phyloP scores from a whole-genome alignment of 2,113 vertebrate genomes.

The Gila orcuttii region DNA sequence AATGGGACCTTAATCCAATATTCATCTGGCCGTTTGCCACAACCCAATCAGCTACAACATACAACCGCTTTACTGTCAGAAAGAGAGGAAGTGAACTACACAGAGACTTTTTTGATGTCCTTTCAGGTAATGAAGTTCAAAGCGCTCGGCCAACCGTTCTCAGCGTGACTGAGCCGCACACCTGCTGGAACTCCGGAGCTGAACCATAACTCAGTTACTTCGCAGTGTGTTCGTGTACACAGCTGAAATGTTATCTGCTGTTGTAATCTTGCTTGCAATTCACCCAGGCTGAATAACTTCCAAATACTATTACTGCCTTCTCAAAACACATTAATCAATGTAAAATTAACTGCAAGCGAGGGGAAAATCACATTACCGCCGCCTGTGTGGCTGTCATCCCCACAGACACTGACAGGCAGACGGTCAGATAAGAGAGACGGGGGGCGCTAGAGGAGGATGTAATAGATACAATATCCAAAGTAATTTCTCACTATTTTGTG shows the following conservation, averaged over 20 bases:
- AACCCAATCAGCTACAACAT: slow-evolving; percentile 29
- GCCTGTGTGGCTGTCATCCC: slow-evolving; percentile 19
- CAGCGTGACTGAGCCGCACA: not conserved
- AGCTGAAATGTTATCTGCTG: slow-evolving; percentile 20
- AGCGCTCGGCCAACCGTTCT: slow-evolving; percentile 1
- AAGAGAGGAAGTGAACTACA: slow-evolving; percentile 19
- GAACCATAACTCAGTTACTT: slow-evolving; percentile 2
- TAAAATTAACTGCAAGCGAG: slow-evolving; percentile 25
- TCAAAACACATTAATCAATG: slow-evolving; percentile 40
- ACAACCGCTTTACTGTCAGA: slow-evolving; percentile 28
- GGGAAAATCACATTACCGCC: slow-evolving; percentile 17
- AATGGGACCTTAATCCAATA: slow-evolving; percentile 41
- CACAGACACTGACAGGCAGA: slow-evolving; percentile 11
- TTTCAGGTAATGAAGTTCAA: slow-evolving; percentile 44
- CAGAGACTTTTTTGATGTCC: not conserved
- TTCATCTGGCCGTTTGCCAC: slow-evolving; percentile 35
- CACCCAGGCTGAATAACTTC: not conserved
- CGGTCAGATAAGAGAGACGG: slow-evolving; percentile 15
- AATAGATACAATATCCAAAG: slow-evolving; percentile 12
- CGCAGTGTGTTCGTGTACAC: not conserved
- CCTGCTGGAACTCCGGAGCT: not conserved
- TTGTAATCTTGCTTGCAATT: slow-evolving; percentile 7
- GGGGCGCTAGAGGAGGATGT: not conserved
- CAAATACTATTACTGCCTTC: slow-evolving; percentile 37
- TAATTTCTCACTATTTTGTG: slow-evolving; percentile 13